Conservation (phyloP, 1,140 invertebrate genomes). For the Goniozus legneri region DNA sequence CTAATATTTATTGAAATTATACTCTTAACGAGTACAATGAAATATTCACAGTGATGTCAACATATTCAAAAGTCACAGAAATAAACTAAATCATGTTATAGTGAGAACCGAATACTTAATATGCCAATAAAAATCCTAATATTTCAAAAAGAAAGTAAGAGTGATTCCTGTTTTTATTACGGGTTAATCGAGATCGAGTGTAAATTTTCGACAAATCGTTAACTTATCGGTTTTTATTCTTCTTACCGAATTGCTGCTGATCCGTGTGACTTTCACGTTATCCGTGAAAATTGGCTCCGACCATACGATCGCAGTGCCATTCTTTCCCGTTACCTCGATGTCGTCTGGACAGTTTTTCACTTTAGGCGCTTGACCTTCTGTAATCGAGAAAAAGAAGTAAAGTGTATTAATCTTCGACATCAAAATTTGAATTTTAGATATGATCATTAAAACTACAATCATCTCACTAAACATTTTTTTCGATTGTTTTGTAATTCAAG, state of each 20-base stretch:
- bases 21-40: no score
- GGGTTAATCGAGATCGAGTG: background rate
- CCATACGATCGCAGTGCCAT: conserved; percentile 54
- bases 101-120: no score
- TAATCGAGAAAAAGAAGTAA: conserved; percentile 25
- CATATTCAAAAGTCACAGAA: no score
- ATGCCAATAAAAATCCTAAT: no score
- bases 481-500: no score
- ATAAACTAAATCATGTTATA: no score
- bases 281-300: conserved; percentile 59
- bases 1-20: no score
- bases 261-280: conserved; percentile 55
- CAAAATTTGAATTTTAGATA: no score
- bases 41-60: no score
- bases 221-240: background rate
- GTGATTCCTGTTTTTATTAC: background rate
- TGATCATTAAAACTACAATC: no score
- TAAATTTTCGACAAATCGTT: background rate
- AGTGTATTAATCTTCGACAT: background rate
- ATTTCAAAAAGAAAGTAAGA: no score
- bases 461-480: no score
- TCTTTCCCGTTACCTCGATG: conserved; percentile 40
- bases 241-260: conserved; percentile 55
- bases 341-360: conserved; percentile 48
- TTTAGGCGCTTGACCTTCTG: conserved; percentile 50